These are phyloP conservation scores for Ochropleura leucogaster DNA, from an alignment of 2,888 invertebrate species.

Conservation along the genomic window DNA sequence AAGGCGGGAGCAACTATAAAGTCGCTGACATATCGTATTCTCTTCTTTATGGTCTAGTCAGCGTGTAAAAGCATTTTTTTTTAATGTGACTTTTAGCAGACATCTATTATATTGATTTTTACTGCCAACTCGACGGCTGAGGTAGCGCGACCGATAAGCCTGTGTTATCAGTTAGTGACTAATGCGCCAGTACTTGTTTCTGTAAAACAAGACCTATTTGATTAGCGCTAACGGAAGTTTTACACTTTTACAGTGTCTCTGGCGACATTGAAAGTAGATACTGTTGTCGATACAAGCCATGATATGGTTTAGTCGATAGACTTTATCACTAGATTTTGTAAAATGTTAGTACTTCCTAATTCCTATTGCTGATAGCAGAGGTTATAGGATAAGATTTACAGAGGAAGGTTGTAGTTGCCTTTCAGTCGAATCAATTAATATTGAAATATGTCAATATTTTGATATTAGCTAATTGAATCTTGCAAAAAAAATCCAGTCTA, in stretches of 20 bases:
- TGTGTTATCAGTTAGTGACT: constrained; percentile 58
- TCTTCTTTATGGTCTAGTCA: constrained; percentile 9
- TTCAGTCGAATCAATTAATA: constrained; percentile 19
- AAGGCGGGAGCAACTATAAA: constrained; percentile 7
- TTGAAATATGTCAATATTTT: constrained; percentile 34
- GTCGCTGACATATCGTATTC: constrained; percentile 35
- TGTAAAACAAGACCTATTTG: constrained; percentile 24
- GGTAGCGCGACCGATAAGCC: constrained; percentile 58
- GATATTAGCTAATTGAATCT: constrained; percentile 1
- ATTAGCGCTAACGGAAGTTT: constrained; percentile 42
- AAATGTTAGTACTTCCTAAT: neutral
- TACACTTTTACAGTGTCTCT: constrained; percentile 31
- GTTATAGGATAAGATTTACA: neutral
- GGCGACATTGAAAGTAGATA: constrained; percentile 23
- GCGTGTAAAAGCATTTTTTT: neutral
- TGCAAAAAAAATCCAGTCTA: neutral
- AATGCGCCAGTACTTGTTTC: constrained; percentile 40
- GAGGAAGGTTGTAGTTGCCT: neutral
- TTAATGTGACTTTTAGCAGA: constrained; percentile 6
- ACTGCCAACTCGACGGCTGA: constrained; percentile 28
- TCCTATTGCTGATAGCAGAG: neutral
- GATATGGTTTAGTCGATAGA: constrained; percentile 30
- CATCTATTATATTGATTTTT: constrained; percentile 56
- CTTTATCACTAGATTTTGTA: constrained; percentile 27
- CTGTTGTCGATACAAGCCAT: constrained; percentile 31